Evolutionary conservation across 2,113 vertebrate species (phyloP).

Genomic region (Catharus minimus): DNA sequence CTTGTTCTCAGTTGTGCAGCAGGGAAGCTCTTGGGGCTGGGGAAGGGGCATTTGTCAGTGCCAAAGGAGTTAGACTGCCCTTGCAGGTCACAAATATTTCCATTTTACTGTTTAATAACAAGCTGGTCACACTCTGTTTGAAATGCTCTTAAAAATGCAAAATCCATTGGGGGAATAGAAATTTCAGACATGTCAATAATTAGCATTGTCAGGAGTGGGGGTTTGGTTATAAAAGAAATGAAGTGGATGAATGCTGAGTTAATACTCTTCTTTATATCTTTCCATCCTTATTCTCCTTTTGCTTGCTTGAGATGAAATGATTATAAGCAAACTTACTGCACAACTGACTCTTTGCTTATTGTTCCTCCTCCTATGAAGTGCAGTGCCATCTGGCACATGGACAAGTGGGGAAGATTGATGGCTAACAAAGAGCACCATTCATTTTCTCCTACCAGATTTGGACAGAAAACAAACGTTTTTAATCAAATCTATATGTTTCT

Average conservation of each 20-base stretch:
- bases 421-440: slow-evolving; percentile 55
- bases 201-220: neutral
- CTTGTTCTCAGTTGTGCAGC: neutral
- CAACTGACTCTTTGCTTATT: slow-evolving; percentile 57
- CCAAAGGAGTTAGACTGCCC: neutral
- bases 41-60: neutral
- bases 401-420: slow-evolving; percentile 61
- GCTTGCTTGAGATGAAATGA: slow-evolving; percentile 24
- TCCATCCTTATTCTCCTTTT: slow-evolving; percentile 6
- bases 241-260: neutral
- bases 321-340: slow-evolving; percentile 39
- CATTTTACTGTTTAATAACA: neutral
- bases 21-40: neutral
- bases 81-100: neutral
- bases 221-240: neutral
- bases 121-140: neutral
- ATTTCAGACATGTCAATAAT: neutral
- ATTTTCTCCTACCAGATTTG: slow-evolving; percentile 51
- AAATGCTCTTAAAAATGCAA: neutral
- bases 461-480: slow-evolving; percentile 64
- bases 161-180: neutral
- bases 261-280: neutral
- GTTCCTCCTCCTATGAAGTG: slow-evolving; percentile 20
- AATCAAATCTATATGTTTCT: slow-evolving; percentile 71
- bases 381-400: slow-evolving; percentile 51